Evolutionary conservation across 2,888 invertebrate species (phyloP), one percentile per base, ranked within the genome.

Genomic region (Cerastis leucographa): DNA sequence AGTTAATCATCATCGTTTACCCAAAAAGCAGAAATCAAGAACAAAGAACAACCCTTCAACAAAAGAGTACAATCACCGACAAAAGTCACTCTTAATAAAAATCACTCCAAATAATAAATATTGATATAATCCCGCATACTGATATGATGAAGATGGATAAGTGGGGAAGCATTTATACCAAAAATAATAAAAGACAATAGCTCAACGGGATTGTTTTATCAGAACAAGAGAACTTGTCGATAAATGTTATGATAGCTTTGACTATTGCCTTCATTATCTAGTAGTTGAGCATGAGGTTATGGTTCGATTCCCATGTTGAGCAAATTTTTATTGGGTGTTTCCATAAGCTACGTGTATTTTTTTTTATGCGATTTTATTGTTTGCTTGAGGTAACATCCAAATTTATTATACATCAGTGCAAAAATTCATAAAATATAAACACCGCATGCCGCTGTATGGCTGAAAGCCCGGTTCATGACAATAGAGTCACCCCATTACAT

Each of bases 131-230:
- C 74, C 79, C 65, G 81, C 81, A 88, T 80, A 88, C 76, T 81
- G 72, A 79, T 80, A 75, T 84, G 80, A 88, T 87, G 89, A 88
- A 88, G 85, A 85, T 80, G 76, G 87, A 88, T 88, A 85, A 80
- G 65, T 66, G 65, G 54, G 67, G 61, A 80, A 74, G 64, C 73
- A 80, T 81, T 84, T 85, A 81, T 87, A 71, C 51, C 74, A 76
- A 78, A 78, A 87, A 85, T 80, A 83, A 83, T 84, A 88, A 88
- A 85, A 83, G 67, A 78, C 81, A 84, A 84, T 71, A 17, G 71
- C 69, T 71, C 61, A 74, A 62, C 12, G 40, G 49, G 64, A 80
- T 78, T 66, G 42, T 74, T 78, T 86, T 85, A 83, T 54, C 76
- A 80, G 82, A 84, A 83, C 76, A 69, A 83, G 51, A 56, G 40